phyloP scores from a whole-genome alignment of 2,113 vertebrate species.

The Aegotheles bennettii region DNA sequence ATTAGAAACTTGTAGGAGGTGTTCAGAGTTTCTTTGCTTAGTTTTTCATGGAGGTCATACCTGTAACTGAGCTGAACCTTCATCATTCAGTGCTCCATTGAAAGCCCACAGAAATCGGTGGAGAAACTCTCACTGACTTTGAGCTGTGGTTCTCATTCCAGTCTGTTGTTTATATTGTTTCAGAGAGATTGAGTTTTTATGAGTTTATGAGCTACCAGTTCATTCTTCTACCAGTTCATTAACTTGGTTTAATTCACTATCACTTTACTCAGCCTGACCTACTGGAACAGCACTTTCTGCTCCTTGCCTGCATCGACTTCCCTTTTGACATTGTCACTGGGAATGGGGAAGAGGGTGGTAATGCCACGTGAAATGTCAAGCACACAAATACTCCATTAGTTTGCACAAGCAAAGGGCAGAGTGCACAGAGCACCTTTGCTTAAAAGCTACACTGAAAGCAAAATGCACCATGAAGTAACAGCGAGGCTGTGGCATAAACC shows the following conservation, averaged over 20 bases:
- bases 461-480: not conserved
- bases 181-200: not conserved
- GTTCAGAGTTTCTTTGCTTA: not conserved
- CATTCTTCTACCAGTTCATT: not conserved
- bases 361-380: constrained; percentile 41
- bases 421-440: not conserved
- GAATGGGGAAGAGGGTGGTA: not conserved
- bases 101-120: not conserved
- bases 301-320: not conserved
- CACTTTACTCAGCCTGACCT: not conserved
- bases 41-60: not conserved
- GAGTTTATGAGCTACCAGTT: not conserved
- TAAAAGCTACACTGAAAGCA: not conserved
- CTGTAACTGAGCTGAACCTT: not conserved
- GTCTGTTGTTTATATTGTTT: not conserved
- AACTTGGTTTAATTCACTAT: not conserved
- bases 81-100: not conserved
- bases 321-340: not conserved
- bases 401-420: constrained; percentile 42
- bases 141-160: not conserved
- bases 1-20: not conserved
- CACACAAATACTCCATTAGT: not conserved
- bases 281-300: not conserved
- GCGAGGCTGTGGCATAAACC: not conserved
- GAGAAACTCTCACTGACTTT: not conserved